Conservation (phyloP, 2,888 invertebrate genomes). For the Tetanocera ferruginea region DNA sequence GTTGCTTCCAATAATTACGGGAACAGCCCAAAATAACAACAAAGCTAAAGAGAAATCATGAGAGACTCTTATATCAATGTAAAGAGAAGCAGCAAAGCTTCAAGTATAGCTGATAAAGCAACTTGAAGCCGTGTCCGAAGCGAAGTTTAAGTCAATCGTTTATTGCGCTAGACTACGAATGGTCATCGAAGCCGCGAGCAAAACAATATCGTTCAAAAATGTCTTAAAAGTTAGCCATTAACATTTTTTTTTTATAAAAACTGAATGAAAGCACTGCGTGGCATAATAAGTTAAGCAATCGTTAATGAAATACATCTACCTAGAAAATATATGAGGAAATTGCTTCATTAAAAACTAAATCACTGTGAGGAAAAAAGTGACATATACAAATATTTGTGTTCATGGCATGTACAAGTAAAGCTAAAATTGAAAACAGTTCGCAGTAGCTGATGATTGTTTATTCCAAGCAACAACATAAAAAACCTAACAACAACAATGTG, state of each 20-base stretch:
- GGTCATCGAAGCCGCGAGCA: conserved; percentile 40
- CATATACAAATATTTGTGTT: neutral
- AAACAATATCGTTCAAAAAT: neutral
- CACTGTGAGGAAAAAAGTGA: neutral
- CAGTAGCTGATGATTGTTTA: neutral
- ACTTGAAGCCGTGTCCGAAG: conserved; percentile 25
- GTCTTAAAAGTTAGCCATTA: neutral
- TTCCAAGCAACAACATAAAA: neutral
- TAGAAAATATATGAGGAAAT: neutral
- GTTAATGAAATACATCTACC: neutral
- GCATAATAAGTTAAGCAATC: neutral
- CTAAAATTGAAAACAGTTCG: too few species aligned
- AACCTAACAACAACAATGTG: neutral
- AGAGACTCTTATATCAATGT: neutral
- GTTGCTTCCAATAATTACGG: neutral
- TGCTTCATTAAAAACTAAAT: neutral
- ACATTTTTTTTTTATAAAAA: neutral
- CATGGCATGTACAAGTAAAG: neutral
- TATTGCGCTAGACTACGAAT: conserved; percentile 56
- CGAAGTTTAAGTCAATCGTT: conserved; percentile 64
- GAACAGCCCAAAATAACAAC: neutral
- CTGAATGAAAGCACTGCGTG: conserved; percentile 4
- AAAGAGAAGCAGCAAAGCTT: neutral
- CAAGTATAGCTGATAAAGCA: neutral
- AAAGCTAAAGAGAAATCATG: neutral